Evolutionary conservation across 2,113 vertebrate species (phyloP), one percentile per base, ranked within the genome.

Genomic region (Rhegmatorhina hoffmannsi): DNA sequence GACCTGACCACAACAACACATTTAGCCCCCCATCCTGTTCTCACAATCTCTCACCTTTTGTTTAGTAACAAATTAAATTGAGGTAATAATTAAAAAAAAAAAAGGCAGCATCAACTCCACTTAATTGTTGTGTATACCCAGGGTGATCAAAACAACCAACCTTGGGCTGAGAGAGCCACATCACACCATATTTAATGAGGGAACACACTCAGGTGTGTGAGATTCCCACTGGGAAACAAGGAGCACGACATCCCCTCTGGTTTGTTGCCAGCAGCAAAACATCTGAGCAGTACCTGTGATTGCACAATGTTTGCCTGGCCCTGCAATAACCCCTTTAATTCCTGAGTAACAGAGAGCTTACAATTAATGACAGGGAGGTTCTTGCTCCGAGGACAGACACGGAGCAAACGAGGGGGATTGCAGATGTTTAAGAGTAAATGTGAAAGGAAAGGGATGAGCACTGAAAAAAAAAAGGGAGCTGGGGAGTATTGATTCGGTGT

Each of bases 401-500:
- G 46, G 38, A 93, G 85, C 28, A 49, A 95, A 88, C 3, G 58
- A 77, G 94, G 25, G 2, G 17, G 85, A 85, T 29, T 46, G 84
- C 90, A 94, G 96, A 95, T 95, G 80, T 83, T 97, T 11, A 66
- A 38, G 67, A 85, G 91, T 36, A 91, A 95, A 95, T 87, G 86
- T 55, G 92, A 96, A 96, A 87, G 67, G 78, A 96, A 95, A 94
- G 91, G 95, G 94, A 73, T 31, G 85, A 91, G 92, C 94, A 87
- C 34, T 85, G n/a, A 68, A 64, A 36, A 49, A 49, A 60, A 25
- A 25, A 11, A 21, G 21, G 34, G 38, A 69, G 18, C 8, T 24
- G 55, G 58, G 28, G 70, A 88, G 82, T 96, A 97, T 97, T 97
- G 96, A 97, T 96, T 97, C 85, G 33, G 84, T 94, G 92, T 96